Percentiles rank a stretch among this genome's conserved stretches.
These are phyloP conservation scores for Hemicentrotus pulcherrimus DNA, from an alignment of 35 echinoderm and acorn worm genomes.

Conservation along the genomic window DNA sequence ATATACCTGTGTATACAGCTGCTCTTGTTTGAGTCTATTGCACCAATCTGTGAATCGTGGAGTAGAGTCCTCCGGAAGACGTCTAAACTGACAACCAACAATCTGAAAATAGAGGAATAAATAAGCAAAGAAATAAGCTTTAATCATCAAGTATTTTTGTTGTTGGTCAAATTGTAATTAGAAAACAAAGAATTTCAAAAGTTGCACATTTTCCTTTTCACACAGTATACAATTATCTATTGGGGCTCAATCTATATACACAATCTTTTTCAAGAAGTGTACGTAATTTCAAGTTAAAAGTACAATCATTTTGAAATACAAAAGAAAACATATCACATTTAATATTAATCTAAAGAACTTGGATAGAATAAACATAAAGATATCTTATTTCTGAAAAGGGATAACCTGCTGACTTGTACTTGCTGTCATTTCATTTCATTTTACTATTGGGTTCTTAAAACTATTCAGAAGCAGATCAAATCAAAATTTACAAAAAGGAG, in stretches of 20 bases:
- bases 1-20: conserved; percentile 72
- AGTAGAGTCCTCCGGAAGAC: conserved; percentile 79
- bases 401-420: too few relatives aligned
- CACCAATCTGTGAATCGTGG: conserved; percentile 86
- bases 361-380: too few relatives aligned
- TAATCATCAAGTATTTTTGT: background rate
- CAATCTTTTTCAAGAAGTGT: too few relatives aligned
- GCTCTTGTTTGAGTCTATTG: conserved; percentile 57
- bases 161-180: background rate
- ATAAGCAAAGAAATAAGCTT: background rate
- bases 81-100: conserved; percentile 74
- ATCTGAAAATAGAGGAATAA: conserved; percentile 49
- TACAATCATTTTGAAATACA: background rate
- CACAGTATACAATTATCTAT: background rate
- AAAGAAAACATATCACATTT: background rate
- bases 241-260: background rate
- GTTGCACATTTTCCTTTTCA: background rate
- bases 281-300: background rate
- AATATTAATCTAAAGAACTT: too few relatives aligned
- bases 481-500: too few relatives aligned
- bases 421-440: too few relatives aligned
- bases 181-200: background rate
- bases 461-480: too few relatives aligned
- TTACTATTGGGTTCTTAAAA: too few relatives aligned
- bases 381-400: too few relatives aligned